Conservation (phyloP, 1,140 invertebrate species). For the Coptotermes formosanus region DNA sequence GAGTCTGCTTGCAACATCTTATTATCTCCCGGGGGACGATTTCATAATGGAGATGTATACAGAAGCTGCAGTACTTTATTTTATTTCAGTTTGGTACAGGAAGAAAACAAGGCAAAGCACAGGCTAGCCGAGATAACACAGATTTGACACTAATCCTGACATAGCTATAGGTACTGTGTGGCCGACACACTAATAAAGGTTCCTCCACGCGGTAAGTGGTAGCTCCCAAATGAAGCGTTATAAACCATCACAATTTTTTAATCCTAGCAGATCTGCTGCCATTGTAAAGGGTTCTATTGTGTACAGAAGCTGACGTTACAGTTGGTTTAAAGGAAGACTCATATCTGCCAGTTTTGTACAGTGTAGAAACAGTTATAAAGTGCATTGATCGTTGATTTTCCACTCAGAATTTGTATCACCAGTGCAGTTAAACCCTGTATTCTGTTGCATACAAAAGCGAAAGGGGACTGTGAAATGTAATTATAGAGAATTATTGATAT, state of each 20-base stretch:
- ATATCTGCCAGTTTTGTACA: neutral
- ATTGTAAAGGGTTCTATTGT: neutral
- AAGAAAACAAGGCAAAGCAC: neutral
- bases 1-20: neutral
- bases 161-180: neutral
- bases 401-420: neutral
- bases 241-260: neutral
- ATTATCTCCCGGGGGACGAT: neutral
- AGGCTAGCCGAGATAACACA: neutral
- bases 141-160: neutral
- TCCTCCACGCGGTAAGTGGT: neutral
- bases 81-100: neutral
- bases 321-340: neutral
- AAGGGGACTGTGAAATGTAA: too few relatives aligned
- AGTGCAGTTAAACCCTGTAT: neutral
- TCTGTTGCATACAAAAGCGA: neutral
- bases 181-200: neutral
- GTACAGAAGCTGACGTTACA: neutral
- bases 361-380: neutral
- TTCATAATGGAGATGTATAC: neutral
- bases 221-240: neutral
- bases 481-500: too few relatives aligned
- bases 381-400: neutral
- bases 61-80: neutral
- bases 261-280: neutral